Evolutionary conservation across 2,797 vertebrate genomes (phyloP).

Genomic region (Tiaroga cobitis): DNA sequence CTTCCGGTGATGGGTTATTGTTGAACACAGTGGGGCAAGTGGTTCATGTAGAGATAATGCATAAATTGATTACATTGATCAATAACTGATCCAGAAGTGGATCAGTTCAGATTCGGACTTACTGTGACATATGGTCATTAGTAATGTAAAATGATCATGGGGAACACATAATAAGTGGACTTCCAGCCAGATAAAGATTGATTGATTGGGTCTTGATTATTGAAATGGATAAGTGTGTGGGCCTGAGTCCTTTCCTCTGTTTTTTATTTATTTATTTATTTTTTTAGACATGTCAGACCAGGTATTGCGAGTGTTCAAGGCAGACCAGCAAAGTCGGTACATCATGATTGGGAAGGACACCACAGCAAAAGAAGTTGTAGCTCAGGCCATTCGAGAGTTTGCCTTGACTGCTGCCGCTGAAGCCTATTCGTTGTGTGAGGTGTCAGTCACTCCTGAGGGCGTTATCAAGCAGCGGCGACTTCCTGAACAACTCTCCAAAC

Average conservation of each 20-base stretch:
- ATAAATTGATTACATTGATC: not conserved
- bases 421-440: slow-evolving; percentile 94
- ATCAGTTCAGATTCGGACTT: not conserved
- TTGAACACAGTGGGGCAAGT: not conserved
- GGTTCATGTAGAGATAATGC: not conserved
- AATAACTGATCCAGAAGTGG: not conserved
- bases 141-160: not conserved
- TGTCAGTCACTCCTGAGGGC: slow-evolving; percentile 96
- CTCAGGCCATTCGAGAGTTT: slow-evolving; percentile 96
- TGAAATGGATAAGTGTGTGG: not conserved
- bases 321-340: slow-evolving; percentile 98
- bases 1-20: not conserved
- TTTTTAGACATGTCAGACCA: slow-evolving; percentile 93
- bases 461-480: slow-evolving; percentile 96
- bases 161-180: not conserved
- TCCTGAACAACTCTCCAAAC: slow-evolving; percentile 96
- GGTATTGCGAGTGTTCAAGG: slow-evolving; percentile 95
- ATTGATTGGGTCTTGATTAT: not conserved
- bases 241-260: not conserved
- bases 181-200: not conserved
- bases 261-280: too few relatives aligned
- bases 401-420: slow-evolving; percentile 90
- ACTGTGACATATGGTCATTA: not conserved
- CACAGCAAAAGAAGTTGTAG: slow-evolving; percentile 95
- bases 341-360: slow-evolving; percentile 99